phyloP scores from a whole-genome alignment of 2,113 vertebrate genomes.

The Progne subis region DNA sequence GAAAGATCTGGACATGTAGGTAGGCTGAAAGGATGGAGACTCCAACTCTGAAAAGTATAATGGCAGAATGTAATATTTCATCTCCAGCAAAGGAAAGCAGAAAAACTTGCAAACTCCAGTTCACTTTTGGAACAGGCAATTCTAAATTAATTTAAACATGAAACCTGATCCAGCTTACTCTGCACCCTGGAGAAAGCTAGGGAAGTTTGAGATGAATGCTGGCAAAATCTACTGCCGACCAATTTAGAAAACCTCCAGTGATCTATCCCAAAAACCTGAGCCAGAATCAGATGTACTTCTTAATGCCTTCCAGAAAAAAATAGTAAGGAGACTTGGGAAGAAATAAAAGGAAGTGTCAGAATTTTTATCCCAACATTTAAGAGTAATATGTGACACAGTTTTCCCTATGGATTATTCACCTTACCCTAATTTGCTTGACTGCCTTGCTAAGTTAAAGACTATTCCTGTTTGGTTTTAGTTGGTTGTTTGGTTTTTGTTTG shows the following conservation, averaged over 20 bases:
- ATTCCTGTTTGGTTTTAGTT: background rate
- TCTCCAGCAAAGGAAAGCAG: background rate
- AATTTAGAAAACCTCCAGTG: slow-evolving; percentile 44
- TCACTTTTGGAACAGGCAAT: slow-evolving; percentile 28
- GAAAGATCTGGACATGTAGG: background rate
- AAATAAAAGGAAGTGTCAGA: background rate
- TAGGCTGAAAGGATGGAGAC: background rate
- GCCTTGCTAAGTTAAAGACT: background rate
- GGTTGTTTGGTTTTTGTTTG: background rate
- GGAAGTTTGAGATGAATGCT: slow-evolving; percentile 32
- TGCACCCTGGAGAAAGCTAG: slow-evolving; percentile 22
- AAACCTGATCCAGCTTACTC: slow-evolving; percentile 28
- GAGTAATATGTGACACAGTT: background rate
- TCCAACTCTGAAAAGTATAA: background rate
- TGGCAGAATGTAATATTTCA: background rate
- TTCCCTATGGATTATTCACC: background rate
- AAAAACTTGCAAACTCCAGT: slow-evolving; percentile 6
- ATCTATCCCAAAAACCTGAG: background rate
- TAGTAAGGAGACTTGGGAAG: background rate
- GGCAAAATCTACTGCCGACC: slow-evolving; percentile 19
- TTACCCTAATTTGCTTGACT: background rate
- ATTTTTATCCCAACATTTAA: background rate
- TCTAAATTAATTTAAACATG: slow-evolving; percentile 51
- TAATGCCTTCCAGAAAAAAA: background rate
- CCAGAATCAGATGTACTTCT: background rate